Percentiles rank a stretch among this genome's conserved stretches.
Evolutionary conservation across 2,797 vertebrate species (phyloP).

Genomic region (Acanthurus tractus): DNA sequence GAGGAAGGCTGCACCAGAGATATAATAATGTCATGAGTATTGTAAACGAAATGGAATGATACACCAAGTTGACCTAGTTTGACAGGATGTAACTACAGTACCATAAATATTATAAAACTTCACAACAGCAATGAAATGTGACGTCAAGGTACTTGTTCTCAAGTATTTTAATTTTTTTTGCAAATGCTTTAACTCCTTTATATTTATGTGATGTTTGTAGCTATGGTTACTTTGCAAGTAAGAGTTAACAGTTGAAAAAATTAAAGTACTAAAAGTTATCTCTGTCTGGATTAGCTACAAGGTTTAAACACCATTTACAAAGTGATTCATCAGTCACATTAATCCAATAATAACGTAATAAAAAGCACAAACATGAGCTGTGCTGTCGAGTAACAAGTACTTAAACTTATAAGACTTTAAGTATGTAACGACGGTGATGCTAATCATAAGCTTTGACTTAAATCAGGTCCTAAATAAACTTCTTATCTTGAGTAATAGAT

Average conservation of each 20-base stretch:
- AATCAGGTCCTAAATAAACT: not conserved
- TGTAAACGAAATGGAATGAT: not conserved
- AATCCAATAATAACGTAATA: not conserved
- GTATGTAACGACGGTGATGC: not conserved
- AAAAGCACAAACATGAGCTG: not conserved
- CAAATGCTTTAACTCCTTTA: not conserved
- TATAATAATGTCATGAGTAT: constrained; percentile 8
- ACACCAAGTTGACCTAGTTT: not conserved
- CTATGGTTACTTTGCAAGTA: no score
- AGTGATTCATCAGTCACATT: not conserved
- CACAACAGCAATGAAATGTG: not conserved
- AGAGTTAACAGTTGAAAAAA: no score
- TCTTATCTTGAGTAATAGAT: not conserved
- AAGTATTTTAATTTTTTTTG: not conserved
- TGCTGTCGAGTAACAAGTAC: not conserved
- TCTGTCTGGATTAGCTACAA: not conserved
- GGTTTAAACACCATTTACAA: not conserved
- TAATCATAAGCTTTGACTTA: not conserved
- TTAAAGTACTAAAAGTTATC: not conserved
- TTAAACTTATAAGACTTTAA: not conserved
- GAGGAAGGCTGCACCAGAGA: constrained; percentile 76
- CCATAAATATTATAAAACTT: not conserved
- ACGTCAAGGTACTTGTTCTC: not conserved
- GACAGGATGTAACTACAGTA: not conserved
- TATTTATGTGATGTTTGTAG: not conserved